Conservation (phyloP, 2,113 vertebrate species). For the Antechinus stuartii region DNA sequence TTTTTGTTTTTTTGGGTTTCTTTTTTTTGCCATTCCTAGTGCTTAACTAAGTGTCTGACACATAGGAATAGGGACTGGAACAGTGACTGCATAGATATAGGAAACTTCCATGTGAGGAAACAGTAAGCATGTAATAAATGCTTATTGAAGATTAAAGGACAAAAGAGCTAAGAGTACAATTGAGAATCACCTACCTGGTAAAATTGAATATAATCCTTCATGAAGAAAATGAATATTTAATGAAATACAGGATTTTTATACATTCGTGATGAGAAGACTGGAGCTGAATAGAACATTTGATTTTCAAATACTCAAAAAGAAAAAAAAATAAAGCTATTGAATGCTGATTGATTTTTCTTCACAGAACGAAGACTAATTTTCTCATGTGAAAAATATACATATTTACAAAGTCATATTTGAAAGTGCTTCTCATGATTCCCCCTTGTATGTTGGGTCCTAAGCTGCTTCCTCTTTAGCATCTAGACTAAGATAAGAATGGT, state of each 20-base stretch:
- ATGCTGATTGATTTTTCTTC: neutral
- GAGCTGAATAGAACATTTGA: too few relatives aligned
- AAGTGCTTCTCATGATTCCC: neutral
- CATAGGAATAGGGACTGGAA: too few relatives aligned
- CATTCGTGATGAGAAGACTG: too few relatives aligned
- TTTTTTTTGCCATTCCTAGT: neutral
- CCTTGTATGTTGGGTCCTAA: neutral
- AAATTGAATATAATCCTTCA: too few relatives aligned
- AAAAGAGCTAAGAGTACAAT: too few relatives aligned
- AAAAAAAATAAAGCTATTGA: neutral
- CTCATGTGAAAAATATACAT: neutral
- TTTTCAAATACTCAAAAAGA: too few relatives aligned
- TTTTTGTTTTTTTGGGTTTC: too few relatives aligned
- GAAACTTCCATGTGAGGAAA: neutral
- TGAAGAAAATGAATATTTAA: too few relatives aligned
- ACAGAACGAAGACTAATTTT: neutral
- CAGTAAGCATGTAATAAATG: neutral
- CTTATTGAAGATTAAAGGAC: neutral
- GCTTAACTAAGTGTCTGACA: neutral
- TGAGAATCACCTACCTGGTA: too few relatives aligned
- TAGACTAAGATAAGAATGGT: neutral
- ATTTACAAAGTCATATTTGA: neutral
- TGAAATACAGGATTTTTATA: too few relatives aligned
- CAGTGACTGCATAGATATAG: neutral
- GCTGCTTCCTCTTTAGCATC: neutral